Percentiles rank a stretch among this genome's conserved stretches.
phyloP scores from a whole-genome alignment of 2,888 invertebrate species.

The Lasioglossum zephyrum region DNA sequence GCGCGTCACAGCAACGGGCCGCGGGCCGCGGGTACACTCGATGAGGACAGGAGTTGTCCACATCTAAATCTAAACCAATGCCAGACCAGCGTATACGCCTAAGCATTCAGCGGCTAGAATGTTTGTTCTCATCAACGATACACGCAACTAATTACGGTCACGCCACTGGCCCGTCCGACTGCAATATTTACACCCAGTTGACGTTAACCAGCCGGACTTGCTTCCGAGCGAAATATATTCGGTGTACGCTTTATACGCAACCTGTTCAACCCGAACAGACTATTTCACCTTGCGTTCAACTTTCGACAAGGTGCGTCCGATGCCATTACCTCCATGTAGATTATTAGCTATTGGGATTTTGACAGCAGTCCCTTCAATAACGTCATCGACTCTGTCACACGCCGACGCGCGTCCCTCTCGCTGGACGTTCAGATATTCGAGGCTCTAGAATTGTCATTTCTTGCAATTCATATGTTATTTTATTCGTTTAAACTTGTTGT shows the following conservation, averaged over 20 bases:
- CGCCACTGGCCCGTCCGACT: constrained; percentile 20
- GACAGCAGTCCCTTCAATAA: neutral
- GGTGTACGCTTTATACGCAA: constrained; percentile 34
- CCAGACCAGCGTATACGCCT: constrained; percentile 19
- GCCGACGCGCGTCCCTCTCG: neutral
- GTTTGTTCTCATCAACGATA: constrained; percentile 63
- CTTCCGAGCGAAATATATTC: constrained; percentile 18
- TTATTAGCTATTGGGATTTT: neutral
- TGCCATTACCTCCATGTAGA: neutral
- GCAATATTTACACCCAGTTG: constrained; percentile 34
- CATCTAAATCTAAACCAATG: constrained; percentile 61
- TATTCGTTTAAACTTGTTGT: neutral
- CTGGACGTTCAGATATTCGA: no score
- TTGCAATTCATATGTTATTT: neutral
- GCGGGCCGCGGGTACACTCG: neutral
- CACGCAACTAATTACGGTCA: constrained; percentile 57
- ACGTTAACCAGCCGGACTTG: constrained; percentile 16
- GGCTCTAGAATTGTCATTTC: neutral
- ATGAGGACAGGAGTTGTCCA: constrained; percentile 26
- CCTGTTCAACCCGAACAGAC: constrained; percentile 8
- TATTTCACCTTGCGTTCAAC: neutral
- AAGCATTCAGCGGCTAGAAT: constrained; percentile 47
- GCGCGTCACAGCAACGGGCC: constrained; percentile 65
- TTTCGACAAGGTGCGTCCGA: neutral
- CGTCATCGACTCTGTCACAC: neutral